Base-by-base conservation (phyloP, 2,888 invertebrate genomes). In the Drosophila histrio region DNA sequence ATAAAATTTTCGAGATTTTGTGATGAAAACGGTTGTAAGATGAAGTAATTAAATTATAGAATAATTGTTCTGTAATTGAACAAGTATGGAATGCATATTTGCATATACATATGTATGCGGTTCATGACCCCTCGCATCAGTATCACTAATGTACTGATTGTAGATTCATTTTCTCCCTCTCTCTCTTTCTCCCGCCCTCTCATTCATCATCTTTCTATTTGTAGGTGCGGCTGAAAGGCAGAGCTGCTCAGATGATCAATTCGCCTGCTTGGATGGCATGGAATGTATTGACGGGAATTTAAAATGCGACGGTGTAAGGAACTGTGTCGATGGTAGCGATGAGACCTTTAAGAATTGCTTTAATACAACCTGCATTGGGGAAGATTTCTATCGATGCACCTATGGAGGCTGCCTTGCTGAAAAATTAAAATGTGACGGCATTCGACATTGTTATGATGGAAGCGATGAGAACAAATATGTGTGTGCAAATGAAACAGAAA, bases 321-420 rank as follows among this genome's bases (percentile, higher is more conserved):
- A 79, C 15, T 72, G 76, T 13, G 0, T 0, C 0, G 69, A 79
- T 43, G 26, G 22, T 0, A 53, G 58, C 7, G 79, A 82, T 30
- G 76, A 79, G 9, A 3, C 17, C 0, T 72, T 65, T 7, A 32
- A 4, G 1, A 3, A 41, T 1, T 78, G 75, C 9, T 50, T 54
- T 11, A 15, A 21, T 0, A 21, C 2, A 1, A 24, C 0, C 0
- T 79, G 79, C 9, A 0, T 6, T 3, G 6, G 8, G 1, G n/a
- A 6, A 0, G 5, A 7, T 0, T 0, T 7, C 1, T 74, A 47
- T 43, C 62, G 57, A 2, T 79, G 79, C 30, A 38, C 38, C 13
- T 81, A 81, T 41, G 72, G 78, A 1, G 82, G 57, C 7, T 79
- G 79, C 22, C 19, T 72, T 5, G 1, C 17, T 0, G 0, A 0